Conservation (phyloP, 2,797 vertebrate species). For the Artibeus jamaicensis region DNA sequence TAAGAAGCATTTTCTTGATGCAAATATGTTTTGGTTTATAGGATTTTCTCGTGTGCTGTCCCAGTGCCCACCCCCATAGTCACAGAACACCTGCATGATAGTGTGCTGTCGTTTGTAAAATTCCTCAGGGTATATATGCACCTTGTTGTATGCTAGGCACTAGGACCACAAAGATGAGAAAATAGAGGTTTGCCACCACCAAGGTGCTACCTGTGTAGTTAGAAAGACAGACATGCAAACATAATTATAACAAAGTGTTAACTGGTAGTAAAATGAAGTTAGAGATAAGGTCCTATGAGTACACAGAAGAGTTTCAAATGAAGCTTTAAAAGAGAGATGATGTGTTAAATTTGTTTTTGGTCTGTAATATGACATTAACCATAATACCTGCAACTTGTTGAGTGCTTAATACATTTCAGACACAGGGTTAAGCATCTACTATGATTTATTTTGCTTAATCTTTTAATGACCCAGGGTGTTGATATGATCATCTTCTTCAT, state of each 20-base stretch:
- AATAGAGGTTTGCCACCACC: background rate
- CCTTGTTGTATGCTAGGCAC: background rate
- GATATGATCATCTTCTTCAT: background rate
- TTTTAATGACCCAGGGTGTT: conserved; percentile 9
- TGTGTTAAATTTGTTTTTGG: background rate
- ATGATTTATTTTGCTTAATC: conserved; percentile 8
- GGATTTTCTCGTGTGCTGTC: background rate
- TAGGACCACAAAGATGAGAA: background rate
- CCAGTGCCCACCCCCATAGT: background rate
- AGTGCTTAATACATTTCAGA: background rate
- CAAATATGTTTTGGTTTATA: conserved; percentile 2
- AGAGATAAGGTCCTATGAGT: background rate
- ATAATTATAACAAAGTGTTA: background rate
- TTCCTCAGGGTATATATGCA: background rate
- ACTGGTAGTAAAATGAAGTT: conserved; percentile 10
- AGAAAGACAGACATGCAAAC: background rate
- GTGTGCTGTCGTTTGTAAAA: background rate
- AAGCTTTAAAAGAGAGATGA: background rate
- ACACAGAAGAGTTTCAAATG: background rate
- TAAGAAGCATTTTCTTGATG: conserved; percentile 20
- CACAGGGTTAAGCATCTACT: background rate
- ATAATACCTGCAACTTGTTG: background rate
- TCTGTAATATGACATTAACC: conserved; percentile 10
- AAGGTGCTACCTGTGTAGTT: background rate
- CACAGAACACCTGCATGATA: background rate